Evolutionary conservation across 2,888 invertebrate species (phyloP), one percentile per base, ranked within the genome.

Genomic region (Cheiracanthium punctorium): DNA sequence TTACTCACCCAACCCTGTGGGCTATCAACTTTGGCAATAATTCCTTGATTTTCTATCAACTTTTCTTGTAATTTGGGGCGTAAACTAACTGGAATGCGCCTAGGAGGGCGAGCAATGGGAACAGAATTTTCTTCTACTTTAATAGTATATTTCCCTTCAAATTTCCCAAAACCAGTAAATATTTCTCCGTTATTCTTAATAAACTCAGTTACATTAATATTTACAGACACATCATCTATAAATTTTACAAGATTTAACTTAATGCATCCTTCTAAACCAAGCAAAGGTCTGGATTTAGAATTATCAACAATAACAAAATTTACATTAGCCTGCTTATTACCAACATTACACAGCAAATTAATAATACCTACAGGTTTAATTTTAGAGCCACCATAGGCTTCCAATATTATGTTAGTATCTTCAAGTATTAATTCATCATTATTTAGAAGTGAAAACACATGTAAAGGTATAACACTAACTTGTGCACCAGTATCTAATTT

Each of bases 381-480:
- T 65, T 29, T 65, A 1, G 29, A 65, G 30, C 28, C 65, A 29
- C 65, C 65, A 65, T 29, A 65, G 30, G 65, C 65, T 65, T 24
- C 48, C 8, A 80, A 24, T 0, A 65, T 17, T 43, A 65, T 24
- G 28, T 64, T 64, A 14, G 33, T 41, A 8, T 37, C 30, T 29
- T 65, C 29, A 14, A 52, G 64, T n/a, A 64, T 58, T 33, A 71
- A 17, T 24, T 65, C 73, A 48, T 29, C 12, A 71, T 80, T 71
- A 17, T 29, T 58, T 65, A 30, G 8, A 65, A 12, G 0, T 5
- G 30, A 65, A 29, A 65, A 65, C 8, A 8, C 58, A 58, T 58
- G 58, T 58, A 58, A 58, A 58, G 20, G 58, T 58, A 58, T n/a
- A 20, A 58, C 20, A 58, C 58, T 58, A 58, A n/a, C 20, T 5